A percentile compares a stretch with the other conserved stretches of the same genome.
These are phyloP conservation scores for Volucella inanis DNA, from an alignment of 2,888 invertebrate species.

Conservation along the genomic window DNA sequence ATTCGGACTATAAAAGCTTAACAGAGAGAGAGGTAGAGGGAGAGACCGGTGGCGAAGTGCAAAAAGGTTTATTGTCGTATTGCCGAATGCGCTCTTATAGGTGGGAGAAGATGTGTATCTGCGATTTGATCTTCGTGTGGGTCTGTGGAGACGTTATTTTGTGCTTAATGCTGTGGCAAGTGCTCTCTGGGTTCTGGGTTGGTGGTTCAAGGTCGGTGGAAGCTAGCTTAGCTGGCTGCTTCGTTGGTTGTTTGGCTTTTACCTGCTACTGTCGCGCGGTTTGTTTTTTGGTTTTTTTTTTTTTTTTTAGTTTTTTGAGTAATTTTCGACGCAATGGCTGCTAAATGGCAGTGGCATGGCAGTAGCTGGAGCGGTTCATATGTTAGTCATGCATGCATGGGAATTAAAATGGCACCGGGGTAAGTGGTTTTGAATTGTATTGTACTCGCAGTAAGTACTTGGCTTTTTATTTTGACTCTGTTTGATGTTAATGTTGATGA, in stretches of 20 bases:
- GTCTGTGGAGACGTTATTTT: conserved; percentile 34
- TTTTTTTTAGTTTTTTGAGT: not conserved
- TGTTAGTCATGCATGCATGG: conserved; percentile 72
- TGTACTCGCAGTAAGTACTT: conserved; percentile 1
- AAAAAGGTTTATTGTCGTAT: conserved; percentile 55
- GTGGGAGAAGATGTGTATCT: conserved; percentile 23
- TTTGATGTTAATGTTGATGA: conserved; percentile 30
- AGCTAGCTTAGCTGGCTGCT: conserved; percentile 13
- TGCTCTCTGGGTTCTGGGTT: conserved; percentile 57
- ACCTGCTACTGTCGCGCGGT: conserved; percentile 23
- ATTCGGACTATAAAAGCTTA: conserved; percentile 43
- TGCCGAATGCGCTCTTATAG: conserved; percentile 38
- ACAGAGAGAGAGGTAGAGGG: not conserved
- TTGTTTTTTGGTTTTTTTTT: not conserved
- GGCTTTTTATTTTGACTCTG: conserved; percentile 22
- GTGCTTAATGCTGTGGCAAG: conserved; percentile 46
- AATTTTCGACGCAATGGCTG: conserved; percentile 31
- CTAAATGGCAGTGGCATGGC: conserved; percentile 27
- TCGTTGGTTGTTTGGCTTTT: conserved; percentile 5
- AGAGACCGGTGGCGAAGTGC: conserved; percentile 51
- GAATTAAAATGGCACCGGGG: conserved; percentile 55
- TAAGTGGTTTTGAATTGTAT: conserved; percentile 44
- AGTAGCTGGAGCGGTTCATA: conserved; percentile 57
- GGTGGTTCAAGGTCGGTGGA: conserved; percentile 66
- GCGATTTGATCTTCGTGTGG: conserved; percentile 29